Evolutionary conservation across 1,140 invertebrate species (phyloP).

Genomic region (Formica selysi): DNA sequence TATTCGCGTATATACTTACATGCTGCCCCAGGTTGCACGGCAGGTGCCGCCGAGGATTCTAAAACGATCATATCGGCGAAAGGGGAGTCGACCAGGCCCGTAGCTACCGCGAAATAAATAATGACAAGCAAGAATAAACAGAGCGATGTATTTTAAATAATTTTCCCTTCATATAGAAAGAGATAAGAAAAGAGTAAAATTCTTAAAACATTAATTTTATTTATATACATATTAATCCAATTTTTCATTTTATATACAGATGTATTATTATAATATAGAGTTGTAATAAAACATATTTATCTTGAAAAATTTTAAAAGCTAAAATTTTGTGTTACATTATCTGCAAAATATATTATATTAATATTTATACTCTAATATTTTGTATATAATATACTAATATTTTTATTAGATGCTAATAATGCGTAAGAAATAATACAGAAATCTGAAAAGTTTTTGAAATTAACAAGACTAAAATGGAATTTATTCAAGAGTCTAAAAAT

Average conservation of each 20-base stretch:
- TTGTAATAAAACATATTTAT: not conserved
- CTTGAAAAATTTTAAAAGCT: not conserved
- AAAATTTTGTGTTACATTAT: not conserved
- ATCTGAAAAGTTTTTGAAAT: not conserved
- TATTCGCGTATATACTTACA: constrained; percentile 64
- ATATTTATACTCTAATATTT: constrained; percentile 5
- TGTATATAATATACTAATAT: not conserved
- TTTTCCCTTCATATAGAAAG: not conserved
- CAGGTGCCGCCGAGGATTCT: constrained; percentile 74
- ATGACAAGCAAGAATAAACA: not conserved
- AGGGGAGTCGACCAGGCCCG: constrained; percentile 36
- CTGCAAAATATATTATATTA: not conserved
- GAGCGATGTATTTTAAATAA: not conserved
- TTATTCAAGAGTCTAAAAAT: not conserved
- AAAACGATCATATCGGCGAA: constrained; percentile 35
- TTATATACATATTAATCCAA: not conserved
- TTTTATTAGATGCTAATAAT: not conserved
- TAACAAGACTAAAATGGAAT: not conserved
- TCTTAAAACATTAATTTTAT: not conserved
- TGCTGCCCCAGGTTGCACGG: constrained; percentile 67
- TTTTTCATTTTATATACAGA: not conserved
- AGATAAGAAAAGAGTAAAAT: not conserved
- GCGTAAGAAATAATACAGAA: not conserved
- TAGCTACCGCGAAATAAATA: constrained; percentile 35
- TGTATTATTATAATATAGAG: not conserved